A percentile compares a stretch with the other conserved stretches of the same genome.
Evolutionary conservation across 2,888 invertebrate genomes (phyloP).

Genomic region (Lamellibrachia satsuma): DNA sequence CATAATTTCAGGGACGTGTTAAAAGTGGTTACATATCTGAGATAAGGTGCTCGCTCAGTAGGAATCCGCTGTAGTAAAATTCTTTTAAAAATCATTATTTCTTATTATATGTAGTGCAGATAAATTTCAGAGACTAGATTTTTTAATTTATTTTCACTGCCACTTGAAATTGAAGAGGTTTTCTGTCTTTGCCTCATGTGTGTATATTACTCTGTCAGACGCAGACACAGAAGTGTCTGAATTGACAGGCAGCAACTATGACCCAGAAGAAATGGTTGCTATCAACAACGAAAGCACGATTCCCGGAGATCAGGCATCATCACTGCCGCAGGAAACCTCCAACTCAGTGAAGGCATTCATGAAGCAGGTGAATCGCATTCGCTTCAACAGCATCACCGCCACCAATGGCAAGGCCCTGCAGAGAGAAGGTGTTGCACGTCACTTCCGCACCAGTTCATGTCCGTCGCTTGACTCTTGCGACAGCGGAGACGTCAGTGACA

Average conservation of each 20-base stretch:
- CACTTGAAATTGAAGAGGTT: no score
- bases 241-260: conserved; percentile 26
- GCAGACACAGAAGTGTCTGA: conserved; percentile 32
- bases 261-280: neutral
- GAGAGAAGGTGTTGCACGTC: neutral
- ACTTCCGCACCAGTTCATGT: neutral
- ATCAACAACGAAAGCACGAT: neutral
- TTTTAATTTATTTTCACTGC: no score
- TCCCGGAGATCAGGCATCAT: neutral
- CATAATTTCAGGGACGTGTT: no score
- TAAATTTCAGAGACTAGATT: no score
- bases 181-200: no score
- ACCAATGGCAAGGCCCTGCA: conserved; percentile 18
- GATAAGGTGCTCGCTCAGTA: no score
- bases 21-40: no score
- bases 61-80: no score
- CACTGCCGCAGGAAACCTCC: conserved; percentile 44
- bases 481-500: neutral
- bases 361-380: conserved; percentile 57
- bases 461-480: neutral
- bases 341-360: conserved; percentile 60
- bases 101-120: no score
- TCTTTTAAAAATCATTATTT: no score
- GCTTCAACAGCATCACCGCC: conserved; percentile 42
- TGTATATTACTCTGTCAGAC: neutral